These are phyloP conservation scores for Brachionus angularis DNA, from an alignment of 1,140 invertebrate species.

Conservation along the genomic window DNA sequence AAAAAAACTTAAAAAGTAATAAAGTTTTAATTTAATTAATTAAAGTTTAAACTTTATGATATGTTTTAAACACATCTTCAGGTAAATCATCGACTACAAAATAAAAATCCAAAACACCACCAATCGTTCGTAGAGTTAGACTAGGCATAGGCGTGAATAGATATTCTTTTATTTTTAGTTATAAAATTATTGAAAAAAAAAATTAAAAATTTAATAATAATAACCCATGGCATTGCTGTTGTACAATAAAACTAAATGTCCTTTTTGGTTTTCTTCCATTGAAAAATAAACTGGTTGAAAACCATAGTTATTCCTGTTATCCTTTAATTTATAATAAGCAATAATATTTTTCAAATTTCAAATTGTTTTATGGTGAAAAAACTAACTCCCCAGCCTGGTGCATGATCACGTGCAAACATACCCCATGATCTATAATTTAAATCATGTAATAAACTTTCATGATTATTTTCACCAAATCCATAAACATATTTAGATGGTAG, in stretches of 20 bases:
- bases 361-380: not conserved
- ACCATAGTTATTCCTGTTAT: constrained; percentile 31
- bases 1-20: constrained; percentile 52
- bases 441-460: constrained; percentile 33
- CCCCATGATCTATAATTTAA: constrained; percentile 35
- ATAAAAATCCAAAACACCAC: constrained; percentile 58
- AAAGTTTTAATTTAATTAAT: constrained; percentile 45
- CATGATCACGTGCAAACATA: constrained; percentile 30
- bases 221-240: constrained; percentile 51
- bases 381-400: constrained; percentile 12
- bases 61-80: constrained; percentile 50
- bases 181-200: constrained; percentile 53
- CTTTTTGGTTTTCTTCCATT: constrained; percentile 60
- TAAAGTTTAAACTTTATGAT: constrained; percentile 51
- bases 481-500: constrained; percentile 46
- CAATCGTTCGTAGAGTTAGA: constrained; percentile 53
- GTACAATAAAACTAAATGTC: constrained; percentile 52
- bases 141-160: constrained; percentile 46
- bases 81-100: constrained; percentile 60
- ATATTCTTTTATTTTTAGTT: constrained; percentile 49
- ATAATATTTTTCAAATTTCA: not conserved
- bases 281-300: constrained; percentile 67
- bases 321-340: not conserved
- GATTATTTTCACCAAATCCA: constrained; percentile 45
- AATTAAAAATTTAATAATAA: constrained; percentile 56